A percentile compares a stretch with the other conserved stretches of the same genome.
phyloP scores from a whole-genome alignment of 1,140 invertebrate genomes.

The Whitmania pigra region DNA sequence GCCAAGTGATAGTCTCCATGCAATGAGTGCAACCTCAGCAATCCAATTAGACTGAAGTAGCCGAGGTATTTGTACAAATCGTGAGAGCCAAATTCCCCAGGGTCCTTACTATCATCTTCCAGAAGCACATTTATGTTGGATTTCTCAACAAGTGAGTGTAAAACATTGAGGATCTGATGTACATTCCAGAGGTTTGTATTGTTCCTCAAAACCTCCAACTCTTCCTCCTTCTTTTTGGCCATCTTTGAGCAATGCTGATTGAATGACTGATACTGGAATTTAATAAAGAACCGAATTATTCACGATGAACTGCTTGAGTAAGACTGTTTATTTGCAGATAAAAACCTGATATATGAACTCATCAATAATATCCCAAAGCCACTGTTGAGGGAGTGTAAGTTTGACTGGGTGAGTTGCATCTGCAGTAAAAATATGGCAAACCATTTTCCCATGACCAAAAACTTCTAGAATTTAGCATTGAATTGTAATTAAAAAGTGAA shows the following conservation, averaged over 20 bases:
- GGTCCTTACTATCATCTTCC: constrained; percentile 78
- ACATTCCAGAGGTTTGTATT: constrained; percentile 55
- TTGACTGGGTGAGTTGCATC: constrained; percentile 73
- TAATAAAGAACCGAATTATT: constrained; percentile 12
- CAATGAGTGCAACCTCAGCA: constrained; percentile 84
- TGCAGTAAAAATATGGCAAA: constrained; percentile 30
- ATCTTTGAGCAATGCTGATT: constrained; percentile 76
- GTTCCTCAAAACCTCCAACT: constrained; percentile 57
- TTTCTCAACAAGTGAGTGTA: constrained; percentile 93
- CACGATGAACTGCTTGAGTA: constrained; percentile 3
- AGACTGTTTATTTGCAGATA: neutral
- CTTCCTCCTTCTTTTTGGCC: constrained; percentile 67
- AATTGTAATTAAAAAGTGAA: neutral
- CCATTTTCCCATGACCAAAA: neutral
- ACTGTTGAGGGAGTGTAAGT: constrained; percentile 89
- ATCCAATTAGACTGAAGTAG: constrained; percentile 90
- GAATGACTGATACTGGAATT: constrained; percentile 79
- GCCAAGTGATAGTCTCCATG: constrained; percentile 97
- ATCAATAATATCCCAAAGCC: constrained; percentile 99
- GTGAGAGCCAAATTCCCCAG: constrained; percentile 86
- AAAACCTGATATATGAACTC: constrained; percentile 61
- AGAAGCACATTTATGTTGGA: constrained; percentile 95
- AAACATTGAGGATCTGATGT: constrained; percentile 71
- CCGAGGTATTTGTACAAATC: constrained; percentile 98
- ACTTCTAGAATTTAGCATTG: neutral